A percentile compares a stretch with the other conserved stretches of the same genome.
Evolutionary conservation across 2,888 invertebrate genomes (phyloP).

Genomic region (Eupithecia exiguata): DNA sequence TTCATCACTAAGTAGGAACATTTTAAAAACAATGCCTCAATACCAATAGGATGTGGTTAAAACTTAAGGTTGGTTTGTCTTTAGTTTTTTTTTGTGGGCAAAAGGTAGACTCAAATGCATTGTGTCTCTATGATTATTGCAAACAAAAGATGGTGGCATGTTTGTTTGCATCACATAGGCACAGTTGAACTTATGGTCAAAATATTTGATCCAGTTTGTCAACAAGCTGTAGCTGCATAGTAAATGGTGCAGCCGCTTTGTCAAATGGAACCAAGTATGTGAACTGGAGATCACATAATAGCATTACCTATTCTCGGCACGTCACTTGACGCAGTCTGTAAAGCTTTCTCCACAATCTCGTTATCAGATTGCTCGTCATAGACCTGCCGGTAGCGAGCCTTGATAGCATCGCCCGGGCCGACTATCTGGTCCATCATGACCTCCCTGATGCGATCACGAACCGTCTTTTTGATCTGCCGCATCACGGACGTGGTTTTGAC

Average conservation of each 20-base stretch:
- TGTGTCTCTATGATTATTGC: slow-evolving; percentile 8
- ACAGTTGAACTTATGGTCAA: not conserved
- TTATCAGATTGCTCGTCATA: slow-evolving; percentile 59
- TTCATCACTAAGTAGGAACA: slow-evolving; percentile 12
- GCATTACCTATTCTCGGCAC: slow-evolving; percentile 40
- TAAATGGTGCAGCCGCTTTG: slow-evolving; percentile 6
- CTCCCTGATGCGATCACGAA: slow-evolving; percentile 65
- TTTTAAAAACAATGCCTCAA: not conserved
- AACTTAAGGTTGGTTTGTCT: not conserved
- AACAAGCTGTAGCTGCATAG: not conserved
- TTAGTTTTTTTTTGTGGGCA: slow-evolving; percentile 4
- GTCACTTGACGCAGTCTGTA: slow-evolving; percentile 10
- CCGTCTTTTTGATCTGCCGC: slow-evolving; percentile 61
- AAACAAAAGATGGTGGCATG: slow-evolving; percentile 3
- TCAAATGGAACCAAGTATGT: slow-evolving; percentile 11
- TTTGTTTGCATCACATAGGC: slow-evolving; percentile 16
- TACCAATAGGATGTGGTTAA: not conserved
- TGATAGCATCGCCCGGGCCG: slow-evolving; percentile 50
- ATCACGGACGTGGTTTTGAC: slow-evolving; percentile 21
- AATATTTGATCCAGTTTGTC: slow-evolving; percentile 1
- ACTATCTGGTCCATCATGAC: slow-evolving; percentile 64
- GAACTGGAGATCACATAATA: slow-evolving; percentile 16
- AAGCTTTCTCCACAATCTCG: slow-evolving; percentile 57
- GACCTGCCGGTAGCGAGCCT: slow-evolving; percentile 57
- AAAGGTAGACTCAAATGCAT: not conserved